Conservation (phyloP, 1,140 invertebrate genomes). For the Drepana arcuata region DNA sequence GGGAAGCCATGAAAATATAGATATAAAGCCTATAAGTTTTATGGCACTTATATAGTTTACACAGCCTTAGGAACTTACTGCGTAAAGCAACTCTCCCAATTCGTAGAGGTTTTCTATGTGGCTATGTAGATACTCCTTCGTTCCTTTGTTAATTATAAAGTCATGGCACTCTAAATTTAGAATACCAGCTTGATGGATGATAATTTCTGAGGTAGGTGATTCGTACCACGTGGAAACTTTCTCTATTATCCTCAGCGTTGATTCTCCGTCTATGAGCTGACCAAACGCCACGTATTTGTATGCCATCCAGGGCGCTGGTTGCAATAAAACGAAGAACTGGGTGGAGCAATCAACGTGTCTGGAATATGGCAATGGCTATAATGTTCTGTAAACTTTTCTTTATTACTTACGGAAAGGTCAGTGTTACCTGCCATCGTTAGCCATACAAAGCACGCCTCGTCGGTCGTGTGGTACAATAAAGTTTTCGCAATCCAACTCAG, state of each 20-base stretch:
- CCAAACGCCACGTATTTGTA: conserved; percentile 87
- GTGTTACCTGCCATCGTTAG: conserved; percentile 63
- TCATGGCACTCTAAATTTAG: conserved; percentile 50
- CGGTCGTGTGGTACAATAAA: conserved; percentile 71
- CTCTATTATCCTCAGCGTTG: conserved; percentile 66
- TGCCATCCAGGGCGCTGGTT: conserved; percentile 82
- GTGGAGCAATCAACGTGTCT: conserved; percentile 76
- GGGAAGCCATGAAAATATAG: no score
- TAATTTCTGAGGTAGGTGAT: conserved; percentile 51
- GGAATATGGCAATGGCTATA: conserved; percentile 9
- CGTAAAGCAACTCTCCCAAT: conserved; percentile 32
- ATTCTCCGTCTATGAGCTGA: conserved; percentile 71
- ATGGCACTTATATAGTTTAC: no score
- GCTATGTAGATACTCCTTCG: conserved; percentile 41
- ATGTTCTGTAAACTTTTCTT: no score
- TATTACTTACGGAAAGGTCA: no score
- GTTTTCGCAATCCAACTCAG: conserved; percentile 66
- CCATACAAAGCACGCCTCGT: conserved; percentile 71
- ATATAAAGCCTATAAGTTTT: no score
- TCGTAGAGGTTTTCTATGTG: conserved; percentile 43
- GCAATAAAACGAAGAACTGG: conserved; percentile 86
- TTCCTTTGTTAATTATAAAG: conserved; percentile 37
- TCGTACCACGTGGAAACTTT: conserved; percentile 66
- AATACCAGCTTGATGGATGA: conserved; percentile 45
- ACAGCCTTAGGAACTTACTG: no score